phyloP scores from a whole-genome alignment of 30 jellyfish, hydroid and myxozoan species.

The Chrysaora quinquecirrha region DNA sequence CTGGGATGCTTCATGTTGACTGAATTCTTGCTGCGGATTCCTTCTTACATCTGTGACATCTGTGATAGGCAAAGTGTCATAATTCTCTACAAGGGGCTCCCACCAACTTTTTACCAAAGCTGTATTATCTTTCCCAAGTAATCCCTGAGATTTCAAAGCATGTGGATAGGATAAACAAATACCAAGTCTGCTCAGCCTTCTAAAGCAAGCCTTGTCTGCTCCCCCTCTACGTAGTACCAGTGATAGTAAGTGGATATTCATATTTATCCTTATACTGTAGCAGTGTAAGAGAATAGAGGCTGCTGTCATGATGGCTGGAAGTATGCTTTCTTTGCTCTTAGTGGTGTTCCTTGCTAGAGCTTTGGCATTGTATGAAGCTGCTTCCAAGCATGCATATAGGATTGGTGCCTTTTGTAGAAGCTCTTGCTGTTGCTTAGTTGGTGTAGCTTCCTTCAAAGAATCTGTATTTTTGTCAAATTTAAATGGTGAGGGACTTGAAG shows the following conservation, averaged over 20 bases:
- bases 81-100: conserved; percentile 42
- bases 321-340: conserved; percentile 44
- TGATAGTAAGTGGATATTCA: conserved; percentile 36
- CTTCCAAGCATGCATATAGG: conserved; percentile 35
- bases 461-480: conserved; percentile 18
- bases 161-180: conserved; percentile 32
- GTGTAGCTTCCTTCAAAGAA: conserved; percentile 34
- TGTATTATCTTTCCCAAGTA: conserved; percentile 30
- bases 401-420: conserved; percentile 36
- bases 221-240: conserved; percentile 40
- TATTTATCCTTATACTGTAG: conserved; percentile 38
- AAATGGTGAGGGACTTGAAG: conserved; percentile 27
- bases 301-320: conserved; percentile 41
- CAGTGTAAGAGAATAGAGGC: conserved; percentile 40
- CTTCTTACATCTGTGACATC: conserved; percentile 20
- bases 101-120: conserved; percentile 31
- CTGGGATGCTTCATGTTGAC: conserved; percentile 3
- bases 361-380: conserved; percentile 38
- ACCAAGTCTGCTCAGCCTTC: conserved; percentile 32
- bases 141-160: conserved; percentile 23
- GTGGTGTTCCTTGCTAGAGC: conserved; percentile 48
- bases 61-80: conserved; percentile 19
- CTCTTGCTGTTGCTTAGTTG: conserved; percentile 45
- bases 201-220: conserved; percentile 47
- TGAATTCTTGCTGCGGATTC: conserved; percentile 16